These are phyloP conservation scores for Cryptocheilus praepositus DNA, from an alignment of 2,888 invertebrate species.

Conservation along the genomic window DNA sequence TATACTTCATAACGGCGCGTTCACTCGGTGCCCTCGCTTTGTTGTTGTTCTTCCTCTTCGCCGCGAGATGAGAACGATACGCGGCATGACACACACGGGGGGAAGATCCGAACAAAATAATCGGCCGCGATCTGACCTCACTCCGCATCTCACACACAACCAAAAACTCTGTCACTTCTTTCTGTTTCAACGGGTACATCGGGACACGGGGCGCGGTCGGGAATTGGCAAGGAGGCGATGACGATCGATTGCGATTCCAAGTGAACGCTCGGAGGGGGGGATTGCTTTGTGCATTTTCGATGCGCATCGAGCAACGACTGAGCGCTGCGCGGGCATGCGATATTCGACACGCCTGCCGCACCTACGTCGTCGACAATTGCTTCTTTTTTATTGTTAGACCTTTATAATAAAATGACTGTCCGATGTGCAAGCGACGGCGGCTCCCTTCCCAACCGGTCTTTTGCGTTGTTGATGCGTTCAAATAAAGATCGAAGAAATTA, in stretches of 20 bases:
- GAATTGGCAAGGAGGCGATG: background rate
- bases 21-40: slow-evolving; percentile 8
- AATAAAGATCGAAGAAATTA: slow-evolving; percentile 45
- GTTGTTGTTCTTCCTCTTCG: slow-evolving; percentile 1
- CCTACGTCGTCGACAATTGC: slow-evolving; percentile 49
- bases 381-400: slow-evolving; percentile 66
- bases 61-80: no score
- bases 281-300: background rate
- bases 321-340: background rate
- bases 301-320: background rate
- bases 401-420: slow-evolving; percentile 66
- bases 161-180: background rate
- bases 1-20: background rate
- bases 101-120: background rate
- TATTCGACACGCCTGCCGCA: background rate
- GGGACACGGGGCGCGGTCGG: background rate
- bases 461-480: slow-evolving; percentile 63
- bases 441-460: slow-evolving; percentile 49
- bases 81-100: no score
- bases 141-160: slow-evolving; percentile 1
- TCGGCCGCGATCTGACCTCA: background rate
- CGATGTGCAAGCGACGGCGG: slow-evolving; percentile 62
- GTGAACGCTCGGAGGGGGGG: slow-evolving; percentile 1
- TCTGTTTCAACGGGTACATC: slow-evolving; percentile 1
- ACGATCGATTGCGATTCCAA: background rate